Conservation (phyloP, 2,113 vertebrate species). For the Siphamia tubifer region DNA sequence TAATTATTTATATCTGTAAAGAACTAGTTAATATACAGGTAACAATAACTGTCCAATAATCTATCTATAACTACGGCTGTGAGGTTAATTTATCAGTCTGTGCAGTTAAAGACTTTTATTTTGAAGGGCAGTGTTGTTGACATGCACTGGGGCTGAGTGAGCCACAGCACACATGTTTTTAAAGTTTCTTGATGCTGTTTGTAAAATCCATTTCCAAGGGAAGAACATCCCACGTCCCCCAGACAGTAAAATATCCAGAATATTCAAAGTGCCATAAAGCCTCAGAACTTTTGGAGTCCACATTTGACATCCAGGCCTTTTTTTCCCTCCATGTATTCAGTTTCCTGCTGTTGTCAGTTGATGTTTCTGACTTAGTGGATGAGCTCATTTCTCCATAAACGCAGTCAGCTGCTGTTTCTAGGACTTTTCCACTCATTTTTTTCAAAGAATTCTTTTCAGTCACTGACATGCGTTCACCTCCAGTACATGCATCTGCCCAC, state of each 20-base stretch:
- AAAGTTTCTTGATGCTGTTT: constrained; percentile 30
- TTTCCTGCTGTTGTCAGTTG: constrained; percentile 18
- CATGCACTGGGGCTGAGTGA: background rate
- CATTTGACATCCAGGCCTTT: background rate
- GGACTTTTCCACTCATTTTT: constrained; percentile 22
- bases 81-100: no score
- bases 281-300: background rate
- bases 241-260: constrained; percentile 36
- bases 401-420: constrained; percentile 64
- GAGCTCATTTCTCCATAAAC: constrained; percentile 69
- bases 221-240: background rate
- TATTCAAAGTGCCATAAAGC: constrained; percentile 23
- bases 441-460: background rate
- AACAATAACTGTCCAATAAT: no score
- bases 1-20: no score
- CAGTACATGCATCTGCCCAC: no score
- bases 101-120: no score
- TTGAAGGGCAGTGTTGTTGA: no score
- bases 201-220: constrained; percentile 45
- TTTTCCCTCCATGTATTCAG: background rate
- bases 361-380: constrained; percentile 44
- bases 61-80: no score
- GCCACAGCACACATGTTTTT: constrained; percentile 56
- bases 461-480: background rate
- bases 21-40: no score